Conservation (phyloP, 2,888 invertebrate genomes). For the Torymus auratus region DNA sequence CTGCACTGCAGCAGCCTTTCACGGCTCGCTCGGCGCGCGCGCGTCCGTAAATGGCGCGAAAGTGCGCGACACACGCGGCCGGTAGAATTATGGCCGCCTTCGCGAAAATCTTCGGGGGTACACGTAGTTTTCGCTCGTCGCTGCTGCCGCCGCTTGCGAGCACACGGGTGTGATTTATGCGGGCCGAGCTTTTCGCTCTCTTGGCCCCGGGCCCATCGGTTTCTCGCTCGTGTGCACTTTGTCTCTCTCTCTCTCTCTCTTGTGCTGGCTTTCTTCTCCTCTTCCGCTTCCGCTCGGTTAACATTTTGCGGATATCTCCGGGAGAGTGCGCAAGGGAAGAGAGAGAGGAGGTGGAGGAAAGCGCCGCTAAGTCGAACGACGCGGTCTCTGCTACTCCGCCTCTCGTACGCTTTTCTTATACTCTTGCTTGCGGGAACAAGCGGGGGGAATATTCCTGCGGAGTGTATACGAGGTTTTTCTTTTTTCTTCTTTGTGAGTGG, state of each 20-base stretch:
- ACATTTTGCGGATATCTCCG: slow-evolving; percentile 31
- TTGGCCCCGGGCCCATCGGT: slow-evolving; percentile 53
- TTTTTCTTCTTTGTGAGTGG: neutral
- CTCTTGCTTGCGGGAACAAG: neutral
- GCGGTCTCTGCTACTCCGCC: slow-evolving; percentile 1
- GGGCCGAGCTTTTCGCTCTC: slow-evolving; percentile 50
- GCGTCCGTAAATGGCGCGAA: slow-evolving; percentile 51
- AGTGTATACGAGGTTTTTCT: neutral
- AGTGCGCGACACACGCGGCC: slow-evolving; percentile 3
- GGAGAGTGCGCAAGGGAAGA: neutral
- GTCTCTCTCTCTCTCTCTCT: slow-evolving; percentile 26
- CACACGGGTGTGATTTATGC: slow-evolving; percentile 49
- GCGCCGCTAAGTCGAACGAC: slow-evolving; percentile 45
- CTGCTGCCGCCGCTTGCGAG: neutral
- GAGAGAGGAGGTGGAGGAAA: slow-evolving; percentile 19
- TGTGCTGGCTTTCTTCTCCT: neutral
- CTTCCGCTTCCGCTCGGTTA: slow-evolving; percentile 53
- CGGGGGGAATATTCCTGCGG: neutral
- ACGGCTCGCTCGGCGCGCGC: slow-evolving; percentile 4
- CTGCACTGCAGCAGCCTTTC: slow-evolving; percentile 21
- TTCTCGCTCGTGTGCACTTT: neutral
- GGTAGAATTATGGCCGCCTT: slow-evolving; percentile 45
- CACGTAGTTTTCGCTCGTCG: slow-evolving; percentile 35
- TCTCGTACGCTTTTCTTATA: neutral
- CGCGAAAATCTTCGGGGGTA: neutral